Evolutionary conservation across 2,113 vertebrate species (phyloP).

Genomic region (Lophotis ruficrista): DNA sequence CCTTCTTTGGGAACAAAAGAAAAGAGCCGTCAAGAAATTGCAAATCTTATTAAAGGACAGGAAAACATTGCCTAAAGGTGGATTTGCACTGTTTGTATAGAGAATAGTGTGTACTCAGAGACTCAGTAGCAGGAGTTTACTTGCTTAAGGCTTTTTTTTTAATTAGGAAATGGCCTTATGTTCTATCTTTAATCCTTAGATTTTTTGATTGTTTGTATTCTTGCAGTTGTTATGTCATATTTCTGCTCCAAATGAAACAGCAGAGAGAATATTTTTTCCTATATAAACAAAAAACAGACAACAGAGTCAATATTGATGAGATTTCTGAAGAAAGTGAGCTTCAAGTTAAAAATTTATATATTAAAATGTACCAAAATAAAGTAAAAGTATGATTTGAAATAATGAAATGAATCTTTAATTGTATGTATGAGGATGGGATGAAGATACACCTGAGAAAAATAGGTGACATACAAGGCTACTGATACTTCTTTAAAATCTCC

Average conservation of each 20-base stretch:
- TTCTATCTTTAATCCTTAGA: neutral
- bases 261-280: neutral
- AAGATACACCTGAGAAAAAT: neutral
- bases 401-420: neutral
- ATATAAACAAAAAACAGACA: neutral
- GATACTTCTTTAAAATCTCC: neutral
- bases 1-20: neutral
- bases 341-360: neutral
- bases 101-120: neutral
- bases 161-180: neutral
- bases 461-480: neutral
- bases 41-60: slow-evolving; percentile 20
- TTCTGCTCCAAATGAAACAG: neutral
- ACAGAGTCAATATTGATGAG: neutral
- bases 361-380: neutral
- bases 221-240: neutral
- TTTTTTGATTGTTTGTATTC: neutral
- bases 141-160: slow-evolving; percentile 10
- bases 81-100: neutral
- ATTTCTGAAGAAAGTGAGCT: neutral
- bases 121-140: neutral
- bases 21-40: neutral
- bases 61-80: slow-evolving; percentile 35
- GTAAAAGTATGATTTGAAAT: neutral
- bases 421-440: neutral